Percentiles rank a stretch among this genome's conserved stretches.
These are phyloP conservation scores for Linnaemya vulpina DNA, from an alignment of 2,888 invertebrate species.

Conservation along the genomic window DNA sequence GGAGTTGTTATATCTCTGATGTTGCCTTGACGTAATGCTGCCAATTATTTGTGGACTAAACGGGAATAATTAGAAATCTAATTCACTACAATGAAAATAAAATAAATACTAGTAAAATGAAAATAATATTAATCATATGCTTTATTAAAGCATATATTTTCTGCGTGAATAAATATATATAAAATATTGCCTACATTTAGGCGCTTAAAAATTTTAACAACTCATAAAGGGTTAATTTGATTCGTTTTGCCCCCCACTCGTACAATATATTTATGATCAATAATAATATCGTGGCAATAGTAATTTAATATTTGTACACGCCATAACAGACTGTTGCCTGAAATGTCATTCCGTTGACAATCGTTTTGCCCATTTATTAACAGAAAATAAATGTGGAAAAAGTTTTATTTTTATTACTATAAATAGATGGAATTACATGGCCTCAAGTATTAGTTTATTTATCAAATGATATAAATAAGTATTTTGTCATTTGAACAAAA, in stretches of 20 bases:
- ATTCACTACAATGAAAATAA: no score
- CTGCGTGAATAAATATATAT: no score
- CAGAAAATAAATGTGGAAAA: conserved; percentile 6
- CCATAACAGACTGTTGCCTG: not conserved
- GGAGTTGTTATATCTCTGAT: no score
- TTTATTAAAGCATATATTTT: no score
- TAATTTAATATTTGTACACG: no score
- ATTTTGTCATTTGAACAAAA: conserved; percentile 20
- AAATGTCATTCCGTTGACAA: not conserved
- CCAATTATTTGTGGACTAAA: no score
- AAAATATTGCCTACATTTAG: not conserved
- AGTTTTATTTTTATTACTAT: conserved; percentile 42
- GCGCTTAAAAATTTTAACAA: not conserved
- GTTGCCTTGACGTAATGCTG: no score
- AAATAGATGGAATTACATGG: conserved; percentile 53
- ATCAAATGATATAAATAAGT: conserved; percentile 55
- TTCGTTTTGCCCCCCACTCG: not conserved
- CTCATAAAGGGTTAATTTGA: not conserved
- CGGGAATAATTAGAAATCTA: no score
- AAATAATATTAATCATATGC: no score
- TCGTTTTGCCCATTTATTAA: not conserved
- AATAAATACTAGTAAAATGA: no score
- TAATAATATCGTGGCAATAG: not conserved
- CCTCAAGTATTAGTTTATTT: conserved; percentile 40
- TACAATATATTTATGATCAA: not conserved